phyloP scores from a whole-genome alignment of 2,113 vertebrate species.

The Taurulus bubalis region DNA sequence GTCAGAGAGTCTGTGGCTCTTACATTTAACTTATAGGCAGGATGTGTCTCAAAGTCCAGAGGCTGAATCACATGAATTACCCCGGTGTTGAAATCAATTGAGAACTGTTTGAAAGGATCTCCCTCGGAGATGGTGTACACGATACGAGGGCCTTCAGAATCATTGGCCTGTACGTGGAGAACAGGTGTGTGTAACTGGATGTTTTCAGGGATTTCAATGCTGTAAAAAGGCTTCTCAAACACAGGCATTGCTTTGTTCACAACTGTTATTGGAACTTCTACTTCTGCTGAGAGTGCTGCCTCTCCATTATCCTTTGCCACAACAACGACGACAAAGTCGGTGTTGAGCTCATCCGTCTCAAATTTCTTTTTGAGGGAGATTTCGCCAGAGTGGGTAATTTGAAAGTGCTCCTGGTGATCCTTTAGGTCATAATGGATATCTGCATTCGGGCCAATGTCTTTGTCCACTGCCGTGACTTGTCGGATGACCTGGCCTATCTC shows the following conservation, averaged over 20 bases:
- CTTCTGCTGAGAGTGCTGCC: constrained; percentile 88
- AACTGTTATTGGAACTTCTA: constrained; percentile 90
- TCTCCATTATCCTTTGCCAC: constrained; percentile 91
- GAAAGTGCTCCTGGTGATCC: constrained; percentile 90
- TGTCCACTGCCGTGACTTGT: constrained; percentile 90
- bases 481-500: constrained; percentile 89
- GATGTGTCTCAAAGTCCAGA: constrained; percentile 95
- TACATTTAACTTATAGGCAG: constrained; percentile 93
- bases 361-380: constrained; percentile 90
- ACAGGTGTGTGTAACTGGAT: constrained; percentile 92
- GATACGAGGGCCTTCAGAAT: constrained; percentile 94
- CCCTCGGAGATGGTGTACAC: constrained; percentile 95
- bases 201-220: constrained; percentile 93
- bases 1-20: constrained; percentile 94
- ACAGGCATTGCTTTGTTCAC: constrained; percentile 96
- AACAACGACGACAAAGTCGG: constrained; percentile 89
- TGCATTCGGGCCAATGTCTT: constrained; percentile 88
- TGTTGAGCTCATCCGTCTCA: constrained; percentile 88
- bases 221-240: constrained; percentile 97
- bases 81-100: constrained; percentile 95
- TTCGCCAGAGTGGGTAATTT: constrained; percentile 88
- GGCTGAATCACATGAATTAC: constrained; percentile 90
- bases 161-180: constrained; percentile 92
- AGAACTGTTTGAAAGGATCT: constrained; percentile 94
- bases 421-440: constrained; percentile 90